phyloP scores from a whole-genome alignment of 2,113 vertebrate genomes.

The Odontophorus gujanensis region DNA sequence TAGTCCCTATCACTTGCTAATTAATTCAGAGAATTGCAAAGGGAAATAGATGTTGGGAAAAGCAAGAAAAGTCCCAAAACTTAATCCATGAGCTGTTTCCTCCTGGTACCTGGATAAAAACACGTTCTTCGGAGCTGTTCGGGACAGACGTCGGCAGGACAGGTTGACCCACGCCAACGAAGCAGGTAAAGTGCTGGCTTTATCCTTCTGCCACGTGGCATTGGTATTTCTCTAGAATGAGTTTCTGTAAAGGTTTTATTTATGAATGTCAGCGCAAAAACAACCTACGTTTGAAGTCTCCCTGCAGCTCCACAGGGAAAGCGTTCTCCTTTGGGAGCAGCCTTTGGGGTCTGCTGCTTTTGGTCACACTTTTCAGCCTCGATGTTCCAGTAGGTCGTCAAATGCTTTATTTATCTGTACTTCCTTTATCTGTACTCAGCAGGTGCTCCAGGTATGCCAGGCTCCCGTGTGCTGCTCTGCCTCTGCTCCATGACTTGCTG shows the following conservation, averaged over 20 bases:
- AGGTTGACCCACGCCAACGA: background rate
- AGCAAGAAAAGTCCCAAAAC: conserved; percentile 60
- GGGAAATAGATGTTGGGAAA: conserved; percentile 68
- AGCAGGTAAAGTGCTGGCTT: background rate
- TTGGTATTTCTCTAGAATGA: rapidly evolving
- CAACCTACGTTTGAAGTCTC: background rate
- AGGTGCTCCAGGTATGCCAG: conserved; percentile 49
- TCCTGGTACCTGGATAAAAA: conserved; percentile 72
- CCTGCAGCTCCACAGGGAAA: background rate
- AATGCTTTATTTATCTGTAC: background rate
- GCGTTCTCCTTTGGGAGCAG: background rate
- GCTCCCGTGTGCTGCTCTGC: background rate
- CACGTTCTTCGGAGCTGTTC: background rate
- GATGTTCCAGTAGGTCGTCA: background rate
- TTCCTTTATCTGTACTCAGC: background rate
- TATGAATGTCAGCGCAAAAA: background rate
- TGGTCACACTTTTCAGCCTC: background rate
- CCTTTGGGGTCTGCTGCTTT: background rate
- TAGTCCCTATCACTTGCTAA: conserved; percentile 32
- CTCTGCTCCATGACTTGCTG: background rate
- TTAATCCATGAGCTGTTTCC: conserved; percentile 64
- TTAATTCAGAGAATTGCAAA: conserved; percentile 29
- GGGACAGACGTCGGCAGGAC: background rate
- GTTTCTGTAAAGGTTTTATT: background rate
- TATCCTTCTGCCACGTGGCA: rapidly evolving